Conservation (phyloP, 2,888 invertebrate genomes). For the Leptodirus hochenwartii region DNA sequence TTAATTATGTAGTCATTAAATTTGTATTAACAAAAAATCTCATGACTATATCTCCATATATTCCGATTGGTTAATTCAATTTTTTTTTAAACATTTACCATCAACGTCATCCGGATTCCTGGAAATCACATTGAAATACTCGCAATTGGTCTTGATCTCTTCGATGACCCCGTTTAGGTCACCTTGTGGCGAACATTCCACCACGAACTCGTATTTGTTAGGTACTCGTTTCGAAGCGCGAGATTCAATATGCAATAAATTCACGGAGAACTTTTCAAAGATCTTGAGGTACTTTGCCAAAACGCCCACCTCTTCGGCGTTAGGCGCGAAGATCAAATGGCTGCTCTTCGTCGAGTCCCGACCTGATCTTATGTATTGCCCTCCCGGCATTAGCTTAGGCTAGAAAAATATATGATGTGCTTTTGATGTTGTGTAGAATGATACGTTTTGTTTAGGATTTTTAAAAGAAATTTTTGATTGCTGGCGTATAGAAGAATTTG, state of each 20-base stretch:
- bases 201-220: constrained; percentile 81
- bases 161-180: constrained; percentile 59
- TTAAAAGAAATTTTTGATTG: too few relatives aligned
- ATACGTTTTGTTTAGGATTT: too few relatives aligned
- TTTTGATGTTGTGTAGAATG: not conserved
- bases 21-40: too few relatives aligned
- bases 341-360: constrained; percentile 58
- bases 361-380: constrained; percentile 69
- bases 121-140: constrained; percentile 74
- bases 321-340: constrained; percentile 75
- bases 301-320: constrained; percentile 66
- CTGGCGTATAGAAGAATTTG: too few relatives aligned
- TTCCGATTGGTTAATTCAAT: not conserved
- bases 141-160: constrained; percentile 48
- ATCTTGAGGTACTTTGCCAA: constrained; percentile 75
- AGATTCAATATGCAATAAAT: constrained; percentile 86
- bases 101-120: constrained; percentile 71
- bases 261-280: constrained; percentile 65
- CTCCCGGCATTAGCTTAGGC: constrained; percentile 66
- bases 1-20: too few relatives aligned
- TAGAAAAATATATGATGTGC: constrained; percentile 23
- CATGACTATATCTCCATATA: constrained; percentile 1
- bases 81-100: too few relatives aligned
- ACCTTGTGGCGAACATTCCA: constrained; percentile 72
- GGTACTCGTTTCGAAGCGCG: constrained; percentile 65